Evolutionary conservation across 1,140 invertebrate genomes (phyloP).

Genomic region (Brachionus rubens): DNA sequence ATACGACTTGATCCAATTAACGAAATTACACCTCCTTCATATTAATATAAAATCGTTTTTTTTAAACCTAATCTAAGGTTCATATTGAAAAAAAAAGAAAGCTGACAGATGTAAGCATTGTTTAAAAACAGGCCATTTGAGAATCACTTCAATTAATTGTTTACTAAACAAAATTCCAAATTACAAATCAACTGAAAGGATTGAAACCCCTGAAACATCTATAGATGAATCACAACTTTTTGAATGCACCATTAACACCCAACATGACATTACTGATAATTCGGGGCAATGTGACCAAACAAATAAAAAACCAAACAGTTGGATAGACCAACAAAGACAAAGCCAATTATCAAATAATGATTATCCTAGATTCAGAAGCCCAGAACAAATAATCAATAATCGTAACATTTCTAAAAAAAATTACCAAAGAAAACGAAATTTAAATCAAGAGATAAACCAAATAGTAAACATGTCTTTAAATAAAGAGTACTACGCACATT

Average conservation of each 20-base stretch:
- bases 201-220: no score
- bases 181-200: no score
- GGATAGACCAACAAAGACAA: no score
- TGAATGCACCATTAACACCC: slow-evolving; percentile 6
- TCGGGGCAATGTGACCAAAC: neutral
- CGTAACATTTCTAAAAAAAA: neutral
- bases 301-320: neutral
- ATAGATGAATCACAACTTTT: neutral
- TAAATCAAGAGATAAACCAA: neutral
- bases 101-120: neutral
- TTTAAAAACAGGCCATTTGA: neutral
- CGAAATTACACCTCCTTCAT: no score
- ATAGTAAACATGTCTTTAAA: no score
- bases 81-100: neutral
- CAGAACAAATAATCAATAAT: slow-evolving; percentile 4
- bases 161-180: no score
- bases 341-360: no score
- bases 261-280: neutral
- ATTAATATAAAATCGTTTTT: no score
- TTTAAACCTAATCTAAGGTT: no score
- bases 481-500: no score
- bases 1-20: no score
- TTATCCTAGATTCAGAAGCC: neutral
- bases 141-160: slow-evolving; percentile 15
- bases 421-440: neutral